phyloP scores from a whole-genome alignment of 2,888 invertebrate species.

The Hydriomena furcata region DNA sequence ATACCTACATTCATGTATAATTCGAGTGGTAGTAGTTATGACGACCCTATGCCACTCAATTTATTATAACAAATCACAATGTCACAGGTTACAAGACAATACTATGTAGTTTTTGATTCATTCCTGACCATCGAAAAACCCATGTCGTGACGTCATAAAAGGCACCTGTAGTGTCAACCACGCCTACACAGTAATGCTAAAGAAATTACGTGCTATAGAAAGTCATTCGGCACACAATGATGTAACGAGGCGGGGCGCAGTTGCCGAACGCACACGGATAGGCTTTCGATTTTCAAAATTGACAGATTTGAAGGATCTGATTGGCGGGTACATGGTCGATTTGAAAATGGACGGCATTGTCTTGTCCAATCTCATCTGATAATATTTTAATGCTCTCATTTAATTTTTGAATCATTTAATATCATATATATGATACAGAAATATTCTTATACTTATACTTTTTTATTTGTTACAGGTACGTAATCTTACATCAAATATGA shows the following conservation, averaged over 20 bases:
- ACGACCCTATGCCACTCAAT: no score
- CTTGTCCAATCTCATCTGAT: no score
- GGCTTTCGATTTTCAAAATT: slow-evolving; percentile 61
- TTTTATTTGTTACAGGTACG: no score
- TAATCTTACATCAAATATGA: no score
- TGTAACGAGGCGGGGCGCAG: slow-evolving; percentile 53
- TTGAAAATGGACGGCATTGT: slow-evolving; percentile 17
- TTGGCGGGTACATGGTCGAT: slow-evolving; percentile 27
- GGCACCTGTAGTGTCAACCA: slow-evolving; percentile 18
- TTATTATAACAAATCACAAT: no score
- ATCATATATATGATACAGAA: no score
- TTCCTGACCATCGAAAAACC: background rate
- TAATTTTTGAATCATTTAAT: no score
- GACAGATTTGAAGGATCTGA: slow-evolving; percentile 38
- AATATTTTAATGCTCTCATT: no score
- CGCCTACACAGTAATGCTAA: slow-evolving; percentile 15
- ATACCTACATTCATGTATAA: no score
- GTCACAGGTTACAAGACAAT: no score
- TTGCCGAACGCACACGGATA: slow-evolving; percentile 40
- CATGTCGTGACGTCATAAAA: background rate
- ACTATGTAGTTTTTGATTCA: background rate
- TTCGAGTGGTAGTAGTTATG: no score
- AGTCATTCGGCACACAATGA: slow-evolving; percentile 51
- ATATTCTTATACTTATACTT: no score
- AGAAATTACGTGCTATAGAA: slow-evolving; percentile 46